Evolutionary conservation across 2,888 invertebrate genomes (phyloP).

Genomic region (Lobophora halterata): DNA sequence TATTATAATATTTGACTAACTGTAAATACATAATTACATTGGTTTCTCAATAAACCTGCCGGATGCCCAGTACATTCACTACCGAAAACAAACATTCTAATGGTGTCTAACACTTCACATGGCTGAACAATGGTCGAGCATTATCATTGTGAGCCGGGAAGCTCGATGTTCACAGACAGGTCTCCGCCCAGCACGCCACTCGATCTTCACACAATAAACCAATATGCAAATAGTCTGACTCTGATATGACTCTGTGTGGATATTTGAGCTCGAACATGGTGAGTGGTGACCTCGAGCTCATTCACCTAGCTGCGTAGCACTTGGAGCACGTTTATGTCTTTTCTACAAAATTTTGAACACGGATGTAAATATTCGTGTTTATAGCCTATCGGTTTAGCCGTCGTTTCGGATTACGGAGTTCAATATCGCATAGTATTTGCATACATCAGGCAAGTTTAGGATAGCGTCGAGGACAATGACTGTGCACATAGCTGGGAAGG

Average conservation of each 20-base stretch:
- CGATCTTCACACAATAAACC: conserved; percentile 38
- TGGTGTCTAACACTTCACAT: conserved; percentile 51
- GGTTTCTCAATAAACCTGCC: conserved; percentile 16
- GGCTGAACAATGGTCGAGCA: conserved; percentile 55
- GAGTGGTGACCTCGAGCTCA: conserved; percentile 28
- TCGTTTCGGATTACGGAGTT: conserved; percentile 15
- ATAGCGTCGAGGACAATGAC: conserved; percentile 48
- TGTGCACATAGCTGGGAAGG: conserved; percentile 62
- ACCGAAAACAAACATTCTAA: conserved; percentile 63
- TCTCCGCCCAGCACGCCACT: conserved; percentile 50
- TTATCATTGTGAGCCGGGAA: conserved; percentile 50
- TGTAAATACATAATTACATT: conserved; percentile 7
- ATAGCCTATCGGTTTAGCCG: background rate
- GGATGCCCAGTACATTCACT: conserved; percentile 36
- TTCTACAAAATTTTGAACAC: conserved; percentile 7
- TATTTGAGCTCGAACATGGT: conserved; percentile 33
- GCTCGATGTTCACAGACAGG: conserved; percentile 42
- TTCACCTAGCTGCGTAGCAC: conserved; percentile 19
- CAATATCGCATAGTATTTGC: conserved; percentile 32
- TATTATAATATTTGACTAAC: conserved; percentile 5
- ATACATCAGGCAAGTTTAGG: conserved; percentile 34
- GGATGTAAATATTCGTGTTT: conserved; percentile 6
- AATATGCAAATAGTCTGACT: conserved; percentile 55
- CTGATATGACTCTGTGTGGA: conserved; percentile 35
- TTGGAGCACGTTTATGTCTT: conserved; percentile 20